A percentile compares a stretch with the other conserved stretches of the same genome.
Evolutionary conservation across 1,140 invertebrate genomes (phyloP).

Genomic region (Sycophila sp.): DNA sequence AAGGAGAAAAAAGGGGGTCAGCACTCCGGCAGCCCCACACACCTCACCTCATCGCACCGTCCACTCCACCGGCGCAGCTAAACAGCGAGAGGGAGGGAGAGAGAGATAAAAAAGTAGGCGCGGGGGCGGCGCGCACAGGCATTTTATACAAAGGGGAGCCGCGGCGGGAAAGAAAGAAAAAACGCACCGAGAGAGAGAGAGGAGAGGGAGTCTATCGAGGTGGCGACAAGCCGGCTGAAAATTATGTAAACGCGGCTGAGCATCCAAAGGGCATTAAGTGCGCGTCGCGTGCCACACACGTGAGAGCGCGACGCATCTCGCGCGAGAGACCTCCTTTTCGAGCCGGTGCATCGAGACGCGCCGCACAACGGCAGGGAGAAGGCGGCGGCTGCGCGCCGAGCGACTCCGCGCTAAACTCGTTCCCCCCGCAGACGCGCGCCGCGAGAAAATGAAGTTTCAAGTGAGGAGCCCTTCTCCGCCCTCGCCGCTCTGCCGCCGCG

Average conservation of each 20-base stretch:
- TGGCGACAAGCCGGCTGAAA: background rate
- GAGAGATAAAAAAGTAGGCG: background rate
- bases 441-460: too few species aligned
- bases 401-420: too few species aligned
- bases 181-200: too few species aligned
- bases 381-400: background rate
- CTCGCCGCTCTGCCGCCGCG: too few species aligned
- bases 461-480: too few species aligned
- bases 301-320: too few species aligned
- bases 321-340: slow-evolving; percentile 22
- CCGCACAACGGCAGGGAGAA: background rate
- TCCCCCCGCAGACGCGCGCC: too few species aligned
- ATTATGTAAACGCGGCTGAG: slow-evolving; percentile 14
- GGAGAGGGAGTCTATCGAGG: background rate
- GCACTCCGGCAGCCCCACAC: too few species aligned
- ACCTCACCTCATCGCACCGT: background rate
- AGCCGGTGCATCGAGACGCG: too few species aligned
- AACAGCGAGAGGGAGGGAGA: background rate
- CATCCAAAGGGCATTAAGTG: slow-evolving; percentile 13
- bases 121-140: background rate
- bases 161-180: background rate
- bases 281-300: background rate
- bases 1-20: slow-evolving; percentile 1
- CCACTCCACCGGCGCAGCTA: background rate
- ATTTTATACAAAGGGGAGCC: too few species aligned